Conservation (phyloP, 2,797 vertebrate genomes). For the Cichlasoma orientale region DNA sequence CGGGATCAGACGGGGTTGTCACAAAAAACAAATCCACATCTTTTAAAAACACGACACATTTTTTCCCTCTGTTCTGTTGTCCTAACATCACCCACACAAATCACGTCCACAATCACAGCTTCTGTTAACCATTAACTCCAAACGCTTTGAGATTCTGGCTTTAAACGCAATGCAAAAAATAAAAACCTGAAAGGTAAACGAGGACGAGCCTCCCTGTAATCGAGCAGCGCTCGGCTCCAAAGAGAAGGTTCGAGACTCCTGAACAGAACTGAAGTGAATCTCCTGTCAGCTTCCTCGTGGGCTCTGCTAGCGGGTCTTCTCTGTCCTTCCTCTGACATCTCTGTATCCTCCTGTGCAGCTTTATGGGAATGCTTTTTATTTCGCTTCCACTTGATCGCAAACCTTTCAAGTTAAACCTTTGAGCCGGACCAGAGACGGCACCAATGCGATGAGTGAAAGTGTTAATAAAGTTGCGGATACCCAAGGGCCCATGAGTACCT, state of each 20-base stretch:
- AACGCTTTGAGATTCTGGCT: constrained; percentile 5
- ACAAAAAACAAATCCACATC: no score
- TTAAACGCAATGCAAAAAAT: not conserved
- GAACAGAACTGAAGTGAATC: constrained; percentile 70
- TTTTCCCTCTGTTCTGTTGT: constrained; percentile 5
- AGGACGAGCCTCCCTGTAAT: not conserved
- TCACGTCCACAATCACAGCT: constrained; percentile 47
- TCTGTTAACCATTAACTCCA: constrained; percentile 37
- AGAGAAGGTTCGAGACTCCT: not conserved
- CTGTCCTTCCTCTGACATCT: constrained; percentile 51
- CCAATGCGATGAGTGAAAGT: not conserved
- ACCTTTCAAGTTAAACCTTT: accelerated
- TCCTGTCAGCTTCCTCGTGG: constrained; percentile 37
- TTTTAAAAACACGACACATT: constrained; percentile 32
- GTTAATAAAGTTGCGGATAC: not conserved
- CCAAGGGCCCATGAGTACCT: not conserved
- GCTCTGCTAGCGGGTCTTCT: constrained; percentile 57
- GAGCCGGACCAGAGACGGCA: not conserved
- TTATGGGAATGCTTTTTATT: accelerated
- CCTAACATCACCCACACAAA: constrained; percentile 53
- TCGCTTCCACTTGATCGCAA: not conserved
- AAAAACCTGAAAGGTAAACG: not conserved
- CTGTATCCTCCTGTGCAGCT: not conserved
- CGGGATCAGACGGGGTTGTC: not conserved
- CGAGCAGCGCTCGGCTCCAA: not conserved